Percentiles rank a stretch among this genome's conserved stretches.
Conservation (phyloP, 2,797 vertebrate species). For the Synaphobranchus kaupii region DNA sequence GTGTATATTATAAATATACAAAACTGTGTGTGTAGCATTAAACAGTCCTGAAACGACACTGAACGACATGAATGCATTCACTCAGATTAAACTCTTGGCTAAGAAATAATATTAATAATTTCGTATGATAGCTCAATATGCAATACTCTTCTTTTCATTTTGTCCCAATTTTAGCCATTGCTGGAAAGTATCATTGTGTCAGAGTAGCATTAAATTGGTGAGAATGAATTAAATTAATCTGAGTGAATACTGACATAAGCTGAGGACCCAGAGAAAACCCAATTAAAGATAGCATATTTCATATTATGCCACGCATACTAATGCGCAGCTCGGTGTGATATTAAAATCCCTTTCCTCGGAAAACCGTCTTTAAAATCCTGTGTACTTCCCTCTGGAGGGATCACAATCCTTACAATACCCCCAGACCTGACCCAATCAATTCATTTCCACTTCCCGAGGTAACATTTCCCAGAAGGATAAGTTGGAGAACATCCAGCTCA, state of each 20-base stretch:
- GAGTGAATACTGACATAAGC: background rate
- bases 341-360: background rate
- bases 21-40: background rate
- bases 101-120: background rate
- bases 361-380: background rate
- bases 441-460: constrained; percentile 44
- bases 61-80: background rate
- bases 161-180: background rate
- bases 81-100: background rate
- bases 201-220: background rate
- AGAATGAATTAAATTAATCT: background rate
- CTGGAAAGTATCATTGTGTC: background rate
- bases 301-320: background rate
- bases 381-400: background rate
- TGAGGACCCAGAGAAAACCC: background rate
- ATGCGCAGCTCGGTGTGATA: background rate
- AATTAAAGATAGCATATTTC: constrained; percentile 13
- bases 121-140: background rate
- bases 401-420: constrained; percentile 41
- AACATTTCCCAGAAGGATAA: constrained; percentile 44
- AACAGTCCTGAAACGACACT: background rate
- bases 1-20: background rate
- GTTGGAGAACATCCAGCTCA: constrained; percentile 39
- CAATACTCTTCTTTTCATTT: background rate
- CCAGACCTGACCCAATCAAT: constrained; percentile 43